Percentiles rank a stretch among this genome's conserved stretches.
These are phyloP conservation scores for Oophaga sylvatica DNA, from an alignment of 2,797 vertebrate species.

Conservation along the genomic window DNA sequence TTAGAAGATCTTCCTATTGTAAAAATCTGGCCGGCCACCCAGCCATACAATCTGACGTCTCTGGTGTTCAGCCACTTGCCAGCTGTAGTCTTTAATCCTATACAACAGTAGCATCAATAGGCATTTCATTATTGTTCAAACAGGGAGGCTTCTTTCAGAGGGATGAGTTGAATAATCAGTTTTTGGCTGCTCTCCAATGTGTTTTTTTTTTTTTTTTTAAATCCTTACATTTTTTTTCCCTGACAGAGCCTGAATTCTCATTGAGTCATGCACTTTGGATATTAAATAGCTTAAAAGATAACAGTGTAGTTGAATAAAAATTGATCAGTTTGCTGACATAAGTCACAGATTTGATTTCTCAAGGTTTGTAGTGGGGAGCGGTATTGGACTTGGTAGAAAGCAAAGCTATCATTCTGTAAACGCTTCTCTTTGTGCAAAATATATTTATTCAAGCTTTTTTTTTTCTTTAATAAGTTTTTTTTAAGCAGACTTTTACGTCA, in stretches of 20 bases:
- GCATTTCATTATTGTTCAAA: slow-evolving; percentile 50
- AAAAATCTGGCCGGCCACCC: slow-evolving; percentile 11
- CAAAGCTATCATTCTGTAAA: not conserved
- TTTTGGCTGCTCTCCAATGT: slow-evolving; percentile 43
- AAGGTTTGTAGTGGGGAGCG: not conserved
- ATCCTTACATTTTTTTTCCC: slow-evolving; percentile 3
- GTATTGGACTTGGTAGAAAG: not conserved
- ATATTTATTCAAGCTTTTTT: not conserved
- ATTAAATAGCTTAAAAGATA: slow-evolving; percentile 26
- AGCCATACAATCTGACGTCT: slow-evolving; percentile 34
- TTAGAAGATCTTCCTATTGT: slow-evolving; percentile 26
- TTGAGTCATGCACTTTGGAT: slow-evolving; percentile 15
- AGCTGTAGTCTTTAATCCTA: slow-evolving; percentile 51
- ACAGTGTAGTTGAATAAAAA: slow-evolving; percentile 7
- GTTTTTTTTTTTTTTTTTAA: not conserved
- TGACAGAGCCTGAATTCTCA: not conserved
- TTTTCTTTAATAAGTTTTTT: not conserved
- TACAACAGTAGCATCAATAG: slow-evolving; percentile 50
- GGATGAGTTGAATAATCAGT: slow-evolving; percentile 45
- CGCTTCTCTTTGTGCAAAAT: not conserved
- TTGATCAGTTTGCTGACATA: slow-evolving; percentile 17
- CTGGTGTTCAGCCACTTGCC: slow-evolving; percentile 36
- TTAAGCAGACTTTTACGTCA: too few species aligned
- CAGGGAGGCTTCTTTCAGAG: slow-evolving; percentile 29
- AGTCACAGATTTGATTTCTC: slow-evolving; percentile 1